phyloP scores from a whole-genome alignment of 1,140 invertebrate genomes.

The Oncopeltus fasciatus region DNA sequence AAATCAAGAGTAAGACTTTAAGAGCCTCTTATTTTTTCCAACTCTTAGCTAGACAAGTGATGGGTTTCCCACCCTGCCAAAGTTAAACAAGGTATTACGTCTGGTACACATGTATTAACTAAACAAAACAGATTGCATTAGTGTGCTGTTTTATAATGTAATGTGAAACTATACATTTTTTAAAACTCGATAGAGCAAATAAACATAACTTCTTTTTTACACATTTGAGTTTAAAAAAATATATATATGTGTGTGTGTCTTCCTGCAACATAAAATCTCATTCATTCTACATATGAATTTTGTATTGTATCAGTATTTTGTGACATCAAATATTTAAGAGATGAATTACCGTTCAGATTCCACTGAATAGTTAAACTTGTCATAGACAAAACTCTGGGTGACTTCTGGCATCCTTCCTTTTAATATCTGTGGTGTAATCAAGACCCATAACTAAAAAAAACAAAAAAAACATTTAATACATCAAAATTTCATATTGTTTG shows the following conservation, averaged over 20 bases:
- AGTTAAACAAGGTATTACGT: no score
- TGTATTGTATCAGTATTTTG: neutral
- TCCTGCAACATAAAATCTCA: neutral
- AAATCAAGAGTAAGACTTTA: no score
- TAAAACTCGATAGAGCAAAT: neutral
- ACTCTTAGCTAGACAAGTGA: no score
- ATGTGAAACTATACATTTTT: no score
- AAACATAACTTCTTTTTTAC: neutral
- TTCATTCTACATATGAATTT: neutral
- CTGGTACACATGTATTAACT: no score
- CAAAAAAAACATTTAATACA: no score
- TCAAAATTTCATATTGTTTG: no score
- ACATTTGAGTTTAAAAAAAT: neutral
- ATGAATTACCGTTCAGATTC: neutral
- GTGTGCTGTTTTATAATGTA: no score
- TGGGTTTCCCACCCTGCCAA: no score
- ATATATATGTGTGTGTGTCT: neutral
- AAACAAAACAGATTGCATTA: no score
- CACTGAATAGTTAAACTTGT: neutral
- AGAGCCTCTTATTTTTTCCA: no score
- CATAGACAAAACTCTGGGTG: neutral
- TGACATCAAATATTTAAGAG: neutral
- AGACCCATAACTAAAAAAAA: neutral
- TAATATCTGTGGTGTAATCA: neutral
- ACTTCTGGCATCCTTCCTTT: neutral